Evolutionary conservation across 1,140 invertebrate genomes (phyloP), one percentile per base, ranked within the genome.

Genomic region (Diorhabda elongata): DNA sequence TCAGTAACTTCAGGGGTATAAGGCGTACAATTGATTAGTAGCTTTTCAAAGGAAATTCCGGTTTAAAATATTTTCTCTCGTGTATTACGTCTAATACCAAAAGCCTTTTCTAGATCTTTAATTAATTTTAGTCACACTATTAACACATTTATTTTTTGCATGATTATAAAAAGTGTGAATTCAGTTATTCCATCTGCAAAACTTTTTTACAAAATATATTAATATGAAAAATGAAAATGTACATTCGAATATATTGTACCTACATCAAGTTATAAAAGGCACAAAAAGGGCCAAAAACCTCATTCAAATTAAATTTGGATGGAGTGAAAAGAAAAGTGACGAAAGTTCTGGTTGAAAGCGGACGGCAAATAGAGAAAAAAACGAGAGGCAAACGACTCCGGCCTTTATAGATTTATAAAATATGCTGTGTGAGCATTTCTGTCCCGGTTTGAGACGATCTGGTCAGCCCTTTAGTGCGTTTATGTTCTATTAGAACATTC

Each of bases 341-440:
- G 58, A 59, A 60, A 26, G 58, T 58, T 59, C 43, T 41, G 45
- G 44, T 60, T 61, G 59, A 61, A 61, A 42, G 57, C 58, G 65
- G 65, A 67, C 57, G 43, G 65, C 57, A 61, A 59, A 26, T 26
- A 67, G 65, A 60, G 60, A 60, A 60, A 43, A 41, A 43, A 61
- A 43, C 47, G 47, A n/a, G 47, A 6, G n/a, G 4, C 47, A 6
- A 6, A 6, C 6, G 42, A 57, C 41, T 42, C 43, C 65, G 44
- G 65, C 65, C 58, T 67, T 67, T 67, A 67, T 67, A 67, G 65
- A 67, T 67, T 67, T 67, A 43, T 67, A 67, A 67, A 67, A 67
- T 67, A 67, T 67, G 65, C 65, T 67, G 65, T 67, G 65, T 47
- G 65, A 58, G 65, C 65, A 67, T 67, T 67, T 67, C 65, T 67